phyloP scores from a whole-genome alignment of 2,888 invertebrate species.

The Dysmachus trigonus region DNA sequence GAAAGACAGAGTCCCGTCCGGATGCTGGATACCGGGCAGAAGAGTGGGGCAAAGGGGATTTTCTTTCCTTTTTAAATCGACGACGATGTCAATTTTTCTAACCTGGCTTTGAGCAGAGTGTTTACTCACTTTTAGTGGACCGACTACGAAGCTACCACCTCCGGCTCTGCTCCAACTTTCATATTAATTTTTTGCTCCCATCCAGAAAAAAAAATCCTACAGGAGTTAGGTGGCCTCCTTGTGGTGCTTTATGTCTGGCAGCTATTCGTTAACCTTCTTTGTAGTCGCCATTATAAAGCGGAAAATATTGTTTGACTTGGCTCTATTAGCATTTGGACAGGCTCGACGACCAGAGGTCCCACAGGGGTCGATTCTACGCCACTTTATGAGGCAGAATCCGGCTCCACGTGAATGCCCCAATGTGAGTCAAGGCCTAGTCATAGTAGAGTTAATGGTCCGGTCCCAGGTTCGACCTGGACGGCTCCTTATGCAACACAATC shows the following conservation, averaged over 20 bases:
- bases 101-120: slow-evolving; percentile 1
- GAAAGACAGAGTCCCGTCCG: neutral
- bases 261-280: slow-evolving; percentile 31
- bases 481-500: neutral
- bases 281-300: slow-evolving; percentile 31
- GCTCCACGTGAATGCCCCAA: neutral
- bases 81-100: slow-evolving; percentile 9
- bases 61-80: neutral
- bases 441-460: neutral
- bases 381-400: neutral
- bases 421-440: neutral
- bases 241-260: slow-evolving; percentile 10
- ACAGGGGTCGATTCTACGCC: neutral
- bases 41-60: no score
- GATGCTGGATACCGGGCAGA: neutral
- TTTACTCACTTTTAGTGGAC: slow-evolving; percentile 21
- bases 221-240: neutral
- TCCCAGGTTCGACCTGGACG: neutral
- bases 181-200: slow-evolving; percentile 13
- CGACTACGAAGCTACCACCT: neutral
- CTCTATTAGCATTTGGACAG: slow-evolving; percentile 21
- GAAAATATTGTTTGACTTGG: slow-evolving; percentile 37
- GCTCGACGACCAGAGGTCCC: neutral
- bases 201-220: neutral
- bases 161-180: neutral